Evolutionary conservation across 2,888 invertebrate genomes (phyloP).

Genomic region (Diachrysia chrysitis): DNA sequence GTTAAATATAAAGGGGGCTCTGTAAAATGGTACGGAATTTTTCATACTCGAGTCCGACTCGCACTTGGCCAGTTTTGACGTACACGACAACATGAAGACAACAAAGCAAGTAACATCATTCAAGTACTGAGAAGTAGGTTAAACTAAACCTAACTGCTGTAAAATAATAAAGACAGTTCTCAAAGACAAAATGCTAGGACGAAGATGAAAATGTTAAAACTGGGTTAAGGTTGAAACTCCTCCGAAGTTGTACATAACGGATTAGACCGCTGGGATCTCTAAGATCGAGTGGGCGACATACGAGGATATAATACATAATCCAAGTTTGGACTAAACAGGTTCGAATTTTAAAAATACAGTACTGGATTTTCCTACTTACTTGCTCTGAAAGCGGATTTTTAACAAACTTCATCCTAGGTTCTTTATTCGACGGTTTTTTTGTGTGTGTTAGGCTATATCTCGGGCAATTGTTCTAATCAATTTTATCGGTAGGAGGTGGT

Average conservation of each 20-base stretch:
- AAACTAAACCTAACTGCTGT: conserved; percentile 20
- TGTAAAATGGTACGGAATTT: too few relatives aligned
- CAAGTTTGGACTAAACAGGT: neutral
- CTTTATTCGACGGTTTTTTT: too few relatives aligned
- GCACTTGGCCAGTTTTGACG: neutral
- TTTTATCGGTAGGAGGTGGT: too few relatives aligned
- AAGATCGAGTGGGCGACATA: neutral
- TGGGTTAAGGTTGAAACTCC: conserved; percentile 23
- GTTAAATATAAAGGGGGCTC: too few relatives aligned
- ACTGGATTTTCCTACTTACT: neutral
- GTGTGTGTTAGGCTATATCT: too few relatives aligned
- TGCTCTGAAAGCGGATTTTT: too few relatives aligned
- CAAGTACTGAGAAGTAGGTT: conserved; percentile 12
- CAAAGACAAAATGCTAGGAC: neutral
- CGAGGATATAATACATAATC: neutral
- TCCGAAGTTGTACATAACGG: conserved; percentile 4
- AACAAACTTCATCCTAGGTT: too few relatives aligned
- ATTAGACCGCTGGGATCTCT: neutral
- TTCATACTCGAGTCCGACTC: too few relatives aligned
- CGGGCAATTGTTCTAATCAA: too few relatives aligned
- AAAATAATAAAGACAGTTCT: conserved; percentile 21
- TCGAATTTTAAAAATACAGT: neutral
- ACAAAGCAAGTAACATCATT: neutral
- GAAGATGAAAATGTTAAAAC: conserved; percentile 21
- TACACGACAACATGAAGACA: neutral